Evolutionary conservation across 2,113 vertebrate species (phyloP), one percentile per base, ranked within the genome.

Genomic region (Ranitomeya variabilis): DNA sequence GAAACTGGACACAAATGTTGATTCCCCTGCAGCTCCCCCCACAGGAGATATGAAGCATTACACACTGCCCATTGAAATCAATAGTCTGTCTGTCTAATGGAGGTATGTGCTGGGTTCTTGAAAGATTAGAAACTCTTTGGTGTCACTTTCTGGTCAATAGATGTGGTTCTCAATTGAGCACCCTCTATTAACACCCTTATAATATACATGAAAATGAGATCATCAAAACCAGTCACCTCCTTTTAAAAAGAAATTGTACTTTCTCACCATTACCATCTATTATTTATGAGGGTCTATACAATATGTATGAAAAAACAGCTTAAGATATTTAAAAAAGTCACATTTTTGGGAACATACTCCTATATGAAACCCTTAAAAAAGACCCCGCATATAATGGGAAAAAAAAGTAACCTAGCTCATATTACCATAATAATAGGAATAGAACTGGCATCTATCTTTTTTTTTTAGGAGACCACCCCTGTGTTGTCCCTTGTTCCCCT

Each of bases 321-420:
- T 83, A 2, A 23, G 64, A 67, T 69, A 13, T 54, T 26, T 23
- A 67, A 5, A 67, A 51, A 23, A 62, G 45, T 84, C 82, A 84
- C 82, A 84, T 84, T 84, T 84, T 67, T 13, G n/a, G 82, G 82
- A 84, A 84, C 64, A 54, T 55, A 23, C 15, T 16, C 7, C 67
- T 69, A 84, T 55, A 67, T 23, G n/a, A n/a, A 55, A 84, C n/a
- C 45, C 3, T 69, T 83, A 67, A 8, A 69, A 51, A 59, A 31
- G 55, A 59, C 54, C 54, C 14, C 60, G 26, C 13, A 26, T 52
- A 23, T 83, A 64, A 19, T 71, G 37, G 37, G 23, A 6, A 67
- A 74, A 74, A 74, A 74, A 19, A 51, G 10, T 54, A 76, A 51
- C 45, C 55, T 62, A 62, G 23, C 31, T 80, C 0, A 80, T 80